phyloP scores from a whole-genome alignment of 2,797 vertebrate genomes.

The Trachops cirrhosus region DNA sequence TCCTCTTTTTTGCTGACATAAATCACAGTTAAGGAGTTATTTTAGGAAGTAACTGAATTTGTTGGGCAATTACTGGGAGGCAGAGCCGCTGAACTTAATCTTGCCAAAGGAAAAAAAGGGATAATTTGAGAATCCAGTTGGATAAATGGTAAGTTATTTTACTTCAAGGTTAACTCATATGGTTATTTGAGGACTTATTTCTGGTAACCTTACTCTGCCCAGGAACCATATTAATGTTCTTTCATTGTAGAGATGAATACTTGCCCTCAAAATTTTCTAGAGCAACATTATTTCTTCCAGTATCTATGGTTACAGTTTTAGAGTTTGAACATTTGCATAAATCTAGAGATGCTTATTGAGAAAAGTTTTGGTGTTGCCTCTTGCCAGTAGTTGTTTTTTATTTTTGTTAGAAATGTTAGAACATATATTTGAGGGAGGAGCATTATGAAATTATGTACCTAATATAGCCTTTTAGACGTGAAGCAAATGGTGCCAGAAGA shows the following conservation, averaged over 20 bases:
- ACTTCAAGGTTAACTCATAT: conserved; percentile 35
- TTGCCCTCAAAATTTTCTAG: neutral
- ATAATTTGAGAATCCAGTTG: conserved; percentile 46
- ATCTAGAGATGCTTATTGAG: conserved; percentile 26
- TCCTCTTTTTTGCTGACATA: conserved; percentile 34
- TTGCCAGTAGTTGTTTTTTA: neutral
- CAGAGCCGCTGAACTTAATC: conserved; percentile 32
- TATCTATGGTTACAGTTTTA: neutral
- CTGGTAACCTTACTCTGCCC: neutral
- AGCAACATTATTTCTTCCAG: neutral
- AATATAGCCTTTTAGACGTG: neutral
- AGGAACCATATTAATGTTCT: conserved; percentile 6
- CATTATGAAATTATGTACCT: neutral
- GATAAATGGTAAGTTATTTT: conserved; percentile 44
- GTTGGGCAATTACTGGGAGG: conserved; percentile 4
- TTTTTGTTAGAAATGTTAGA: neutral
- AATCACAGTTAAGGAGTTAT: conserved; percentile 21
- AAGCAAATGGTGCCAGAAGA: conserved; percentile 18
- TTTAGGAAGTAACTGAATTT: conserved; percentile 34
- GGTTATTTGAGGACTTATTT: conserved; percentile 38
- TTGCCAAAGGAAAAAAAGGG: neutral
- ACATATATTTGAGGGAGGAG: neutral
- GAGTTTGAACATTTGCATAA: conserved; percentile 28
- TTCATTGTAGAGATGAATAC: conserved; percentile 1
- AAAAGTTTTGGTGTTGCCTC: neutral